Conservation (phyloP, 2,113 vertebrate genomes). For the Rhinogobius similis region DNA sequence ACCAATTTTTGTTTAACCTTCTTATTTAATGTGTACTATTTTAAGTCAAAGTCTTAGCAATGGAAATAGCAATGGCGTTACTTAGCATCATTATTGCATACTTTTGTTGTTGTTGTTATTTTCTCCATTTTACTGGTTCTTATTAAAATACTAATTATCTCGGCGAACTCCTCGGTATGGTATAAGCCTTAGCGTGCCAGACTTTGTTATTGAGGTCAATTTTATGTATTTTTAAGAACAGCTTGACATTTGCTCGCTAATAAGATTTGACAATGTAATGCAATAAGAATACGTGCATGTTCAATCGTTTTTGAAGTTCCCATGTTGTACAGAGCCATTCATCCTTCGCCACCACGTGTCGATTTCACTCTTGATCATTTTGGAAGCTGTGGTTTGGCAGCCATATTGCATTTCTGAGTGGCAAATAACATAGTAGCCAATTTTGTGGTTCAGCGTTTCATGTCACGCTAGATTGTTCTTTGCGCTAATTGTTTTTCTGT, state of each 20-base stretch:
- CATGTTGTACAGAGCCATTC: conserved; percentile 4
- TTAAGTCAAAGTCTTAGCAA: not conserved
- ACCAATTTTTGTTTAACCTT: not conserved
- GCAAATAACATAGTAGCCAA: conserved; percentile 4
- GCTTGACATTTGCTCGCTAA: not conserved
- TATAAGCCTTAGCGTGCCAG: not conserved
- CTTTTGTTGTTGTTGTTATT: not conserved
- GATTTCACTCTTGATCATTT: conserved; percentile 1
- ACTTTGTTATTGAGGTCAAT: not conserved
- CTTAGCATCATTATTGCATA: conserved; percentile 1
- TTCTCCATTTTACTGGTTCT: not conserved
- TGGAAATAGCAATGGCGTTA: not conserved
- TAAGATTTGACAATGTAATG: conserved; percentile 3
- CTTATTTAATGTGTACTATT: not conserved
- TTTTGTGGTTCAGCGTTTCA: conserved; percentile 2
- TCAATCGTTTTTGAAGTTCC: not conserved
- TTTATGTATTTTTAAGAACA: not conserved
- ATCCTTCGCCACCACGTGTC: conserved; percentile 6
- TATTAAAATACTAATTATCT: conserved; percentile 1
- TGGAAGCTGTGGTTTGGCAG: conserved; percentile 6
- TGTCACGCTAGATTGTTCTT: not conserved
- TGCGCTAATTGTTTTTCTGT: conserved; percentile 1
- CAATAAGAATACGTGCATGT: not conserved
- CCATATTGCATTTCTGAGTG: conserved; percentile 1
- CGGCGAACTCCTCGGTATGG: not conserved